Evolutionary conservation across 2,888 invertebrate species (phyloP), one percentile per base, ranked within the genome.

Genomic region (Acanthococcus lagerstroemiae): DNA sequence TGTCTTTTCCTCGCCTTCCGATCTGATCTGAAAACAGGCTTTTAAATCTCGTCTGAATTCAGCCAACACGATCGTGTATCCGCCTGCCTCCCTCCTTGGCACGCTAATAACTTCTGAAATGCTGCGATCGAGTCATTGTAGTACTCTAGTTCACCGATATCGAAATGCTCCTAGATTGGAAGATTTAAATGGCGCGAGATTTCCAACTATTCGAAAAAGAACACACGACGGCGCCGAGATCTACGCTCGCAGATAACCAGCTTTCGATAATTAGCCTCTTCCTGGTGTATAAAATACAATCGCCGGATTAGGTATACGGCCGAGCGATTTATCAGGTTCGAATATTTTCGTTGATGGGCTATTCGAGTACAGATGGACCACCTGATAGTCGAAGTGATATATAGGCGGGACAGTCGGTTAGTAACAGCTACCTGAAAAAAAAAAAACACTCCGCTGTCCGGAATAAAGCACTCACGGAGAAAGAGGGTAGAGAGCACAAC

Each of bases 351-450:
- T n/a, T 45, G 15, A 45, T 45, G 15, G 46, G 15, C 46, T 45
- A 45, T 15, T 19, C 17, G 46, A n/a, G 46, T 17, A 60, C 48
- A 60, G 60, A 60, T 60, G 60, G 60, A 60, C 60, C 60, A 60
- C 60, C 60, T 60, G 60, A 60, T 60, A 46, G 24, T 24, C 46
- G 48, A 50, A 24, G 60, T 48, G 48, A 60, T 60, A 46, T 60
- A 60, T 48, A 60, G 60, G 60, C 50, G 60, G 60, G 60, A 46
- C 48, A 58, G 22, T 37, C 27, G 48, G 21, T n/a, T n/a, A 48
- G 26, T 46, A 60, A 60, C 60, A 60, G 60, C 60, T 60, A 60
- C 60, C 60, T 60, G 60, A 46, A 46, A 37, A 37, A 37, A 37
- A 37, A 37, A 37, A 37, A 37, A 37, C 37, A 4, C 46, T 45